Evolutionary conservation across 2,797 vertebrate genomes (phyloP).

Genomic region (Ceryle rudis): DNA sequence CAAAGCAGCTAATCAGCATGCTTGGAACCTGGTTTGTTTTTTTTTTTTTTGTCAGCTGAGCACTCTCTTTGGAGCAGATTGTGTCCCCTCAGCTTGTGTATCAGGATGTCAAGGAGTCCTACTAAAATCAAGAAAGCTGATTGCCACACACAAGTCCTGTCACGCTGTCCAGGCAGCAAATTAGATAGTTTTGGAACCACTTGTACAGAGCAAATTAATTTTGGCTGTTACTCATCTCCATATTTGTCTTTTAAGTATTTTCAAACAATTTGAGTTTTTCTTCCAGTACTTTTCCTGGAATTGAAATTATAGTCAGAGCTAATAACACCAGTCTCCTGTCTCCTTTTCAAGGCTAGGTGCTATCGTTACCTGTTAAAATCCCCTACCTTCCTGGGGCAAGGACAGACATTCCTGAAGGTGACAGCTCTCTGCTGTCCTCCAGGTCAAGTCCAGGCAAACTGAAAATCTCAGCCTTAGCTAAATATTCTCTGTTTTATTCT

Average conservation of each 20-base stretch:
- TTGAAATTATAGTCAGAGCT: background rate
- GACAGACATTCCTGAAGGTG: background rate
- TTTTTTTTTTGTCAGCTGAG: background rate
- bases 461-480: background rate
- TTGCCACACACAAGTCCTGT: background rate
- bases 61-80: background rate
- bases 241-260: slow-evolving; percentile 4
- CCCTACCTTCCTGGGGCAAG: background rate
- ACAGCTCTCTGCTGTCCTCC: background rate
- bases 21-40: background rate
- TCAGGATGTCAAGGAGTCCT: background rate
- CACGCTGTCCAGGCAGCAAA: background rate
- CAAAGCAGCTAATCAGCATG: rapidly evolving
- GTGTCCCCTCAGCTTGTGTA: background rate
- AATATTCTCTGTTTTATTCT: background rate
- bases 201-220: background rate
- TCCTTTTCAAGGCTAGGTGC: background rate
- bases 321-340: background rate
- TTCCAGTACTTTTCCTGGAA: slow-evolving; percentile 14
- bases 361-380: background rate
- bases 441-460: background rate
- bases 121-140: background rate
- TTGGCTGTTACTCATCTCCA: rapidly evolving
- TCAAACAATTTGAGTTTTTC: background rate
- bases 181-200: background rate